Evolutionary conservation across 2,797 vertebrate species (phyloP).

Genomic region (Pipistrellus pipistrellus): DNA sequence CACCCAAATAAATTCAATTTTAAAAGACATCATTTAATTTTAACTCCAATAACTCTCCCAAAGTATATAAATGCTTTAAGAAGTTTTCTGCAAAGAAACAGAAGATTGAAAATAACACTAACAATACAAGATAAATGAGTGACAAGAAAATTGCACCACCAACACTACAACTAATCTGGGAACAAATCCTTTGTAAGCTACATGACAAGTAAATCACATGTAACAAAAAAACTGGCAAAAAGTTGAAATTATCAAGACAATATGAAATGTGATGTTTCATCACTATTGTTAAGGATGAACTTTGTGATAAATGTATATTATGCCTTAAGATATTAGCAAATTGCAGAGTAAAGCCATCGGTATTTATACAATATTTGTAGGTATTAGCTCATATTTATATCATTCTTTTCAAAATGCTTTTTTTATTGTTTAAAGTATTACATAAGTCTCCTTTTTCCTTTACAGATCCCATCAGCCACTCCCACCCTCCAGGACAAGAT

Average conservation of each 20-base stretch:
- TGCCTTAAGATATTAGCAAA: slow-evolving; percentile 29
- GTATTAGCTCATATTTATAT: slow-evolving; percentile 25
- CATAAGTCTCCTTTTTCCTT: too few relatives aligned
- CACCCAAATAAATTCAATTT: neutral
- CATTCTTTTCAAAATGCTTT: neutral
- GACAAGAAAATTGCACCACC: slow-evolving; percentile 58
- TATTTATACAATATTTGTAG: slow-evolving; percentile 30
- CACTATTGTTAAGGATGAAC: neutral
- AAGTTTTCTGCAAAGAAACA: slow-evolving; percentile 21
- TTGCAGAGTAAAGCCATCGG: neutral
- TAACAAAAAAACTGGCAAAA: neutral
- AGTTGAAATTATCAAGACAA: slow-evolving; percentile 45
- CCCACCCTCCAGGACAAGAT: too few relatives aligned
- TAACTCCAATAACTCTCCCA: neutral
- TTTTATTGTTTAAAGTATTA: too few relatives aligned
- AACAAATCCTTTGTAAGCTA: slow-evolving; percentile 34
- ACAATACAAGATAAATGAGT: slow-evolving; percentile 41
- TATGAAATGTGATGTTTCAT: slow-evolving; percentile 56
- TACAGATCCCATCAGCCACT: too few relatives aligned
- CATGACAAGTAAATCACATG: slow-evolving; percentile 31
- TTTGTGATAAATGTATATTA: neutral
- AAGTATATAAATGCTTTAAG: slow-evolving; percentile 54
- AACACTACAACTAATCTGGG: slow-evolving; percentile 40
- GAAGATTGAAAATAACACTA: slow-evolving; percentile 31
- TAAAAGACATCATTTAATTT: neutral